These are phyloP conservation scores for Drosophila eugracilis DNA, from an alignment of 1,140 invertebrate genomes.

Conservation along the genomic window DNA sequence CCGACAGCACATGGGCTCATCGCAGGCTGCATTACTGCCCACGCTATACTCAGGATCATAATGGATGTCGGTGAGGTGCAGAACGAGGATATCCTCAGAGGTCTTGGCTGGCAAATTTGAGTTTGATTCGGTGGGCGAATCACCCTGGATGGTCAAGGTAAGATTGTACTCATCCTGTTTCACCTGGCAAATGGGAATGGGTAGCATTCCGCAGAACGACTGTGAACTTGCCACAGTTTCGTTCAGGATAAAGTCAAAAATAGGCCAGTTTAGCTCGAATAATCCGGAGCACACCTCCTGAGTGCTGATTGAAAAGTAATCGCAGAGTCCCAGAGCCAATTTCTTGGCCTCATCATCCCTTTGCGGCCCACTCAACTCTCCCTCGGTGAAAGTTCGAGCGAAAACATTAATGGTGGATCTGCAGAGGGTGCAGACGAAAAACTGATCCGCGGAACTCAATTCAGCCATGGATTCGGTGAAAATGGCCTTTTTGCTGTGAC, in stretches of 20 bases:
- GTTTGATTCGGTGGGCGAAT: conserved; percentile 43
- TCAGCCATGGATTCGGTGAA: conserved; percentile 61
- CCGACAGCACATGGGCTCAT: conserved; percentile 92
- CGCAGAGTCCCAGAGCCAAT: conserved; percentile 70
- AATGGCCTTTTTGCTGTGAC: conserved; percentile 61
- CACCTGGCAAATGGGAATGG: conserved; percentile 62
- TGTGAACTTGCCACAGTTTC: conserved; percentile 56
- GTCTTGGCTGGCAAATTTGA: conserved; percentile 35
- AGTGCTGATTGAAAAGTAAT: conserved; percentile 75
- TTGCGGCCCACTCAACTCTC: conserved; percentile 56
- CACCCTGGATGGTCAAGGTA: conserved; percentile 50
- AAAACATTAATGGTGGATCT: conserved; percentile 84
- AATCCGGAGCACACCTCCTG: conserved; percentile 85
- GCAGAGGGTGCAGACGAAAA: conserved; percentile 86
- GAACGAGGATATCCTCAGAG: conserved; percentile 85
- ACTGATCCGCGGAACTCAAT: conserved; percentile 51
- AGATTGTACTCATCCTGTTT: conserved; percentile 56
- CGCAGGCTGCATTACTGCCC: conserved; percentile 88
- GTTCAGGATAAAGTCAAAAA: conserved; percentile 62
- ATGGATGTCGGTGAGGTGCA: conserved; percentile 94
- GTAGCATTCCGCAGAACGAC: conserved; percentile 71
- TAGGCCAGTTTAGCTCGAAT: conserved; percentile 82
- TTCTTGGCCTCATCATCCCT: conserved; percentile 85
- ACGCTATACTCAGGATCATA: conserved; percentile 90
- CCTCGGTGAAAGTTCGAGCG: conserved; percentile 72